These are phyloP conservation scores for Cichlasoma orientale DNA, from an alignment of 2,797 vertebrate genomes.

Conservation along the genomic window DNA sequence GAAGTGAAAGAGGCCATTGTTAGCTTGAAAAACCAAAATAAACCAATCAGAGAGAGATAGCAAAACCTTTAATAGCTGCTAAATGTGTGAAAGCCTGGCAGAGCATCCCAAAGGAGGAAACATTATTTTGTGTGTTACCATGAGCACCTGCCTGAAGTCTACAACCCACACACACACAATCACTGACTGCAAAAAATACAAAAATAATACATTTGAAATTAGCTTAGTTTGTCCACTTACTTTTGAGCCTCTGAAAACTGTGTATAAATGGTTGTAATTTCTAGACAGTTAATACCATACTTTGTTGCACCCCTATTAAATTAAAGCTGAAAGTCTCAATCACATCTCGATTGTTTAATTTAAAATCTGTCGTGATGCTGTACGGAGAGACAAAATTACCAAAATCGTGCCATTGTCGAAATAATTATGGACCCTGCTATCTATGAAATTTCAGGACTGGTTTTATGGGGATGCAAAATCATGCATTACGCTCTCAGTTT, in stretches of 20 bases:
- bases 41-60: not conserved
- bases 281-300: not conserved
- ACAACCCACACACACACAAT: not conserved
- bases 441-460: not conserved
- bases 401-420: not conserved
- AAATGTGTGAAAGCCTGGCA: not conserved
- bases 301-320: not conserved
- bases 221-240: not conserved
- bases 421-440: not conserved
- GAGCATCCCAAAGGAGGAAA: not conserved
- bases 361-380: too few species aligned
- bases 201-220: too few species aligned
- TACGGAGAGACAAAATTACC: not conserved
- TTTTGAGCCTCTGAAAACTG: not conserved
- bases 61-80: not conserved
- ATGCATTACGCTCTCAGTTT: not conserved
- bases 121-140: not conserved
- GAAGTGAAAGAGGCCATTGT: too few species aligned
- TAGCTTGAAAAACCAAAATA: too few species aligned
- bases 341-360: not conserved
- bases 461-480: not conserved
- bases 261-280: not conserved
- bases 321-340: not conserved
- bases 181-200: not conserved
- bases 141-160: not conserved